Conservation (phyloP, 2,888 invertebrate genomes). For the Criorhina ranunculi region DNA sequence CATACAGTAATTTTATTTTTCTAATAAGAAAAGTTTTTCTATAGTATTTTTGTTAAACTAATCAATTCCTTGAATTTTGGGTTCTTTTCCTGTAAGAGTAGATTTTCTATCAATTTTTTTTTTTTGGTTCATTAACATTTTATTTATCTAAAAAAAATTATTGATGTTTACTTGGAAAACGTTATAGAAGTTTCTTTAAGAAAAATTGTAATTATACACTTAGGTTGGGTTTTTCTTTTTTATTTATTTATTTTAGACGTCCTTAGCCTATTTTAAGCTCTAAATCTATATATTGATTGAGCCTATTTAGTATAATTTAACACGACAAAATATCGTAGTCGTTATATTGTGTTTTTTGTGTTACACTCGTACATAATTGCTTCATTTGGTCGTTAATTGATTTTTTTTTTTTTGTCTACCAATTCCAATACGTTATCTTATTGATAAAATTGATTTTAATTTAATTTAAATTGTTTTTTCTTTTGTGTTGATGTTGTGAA, state of each 20-base stretch:
- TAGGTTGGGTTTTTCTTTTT: conserved; percentile 1
- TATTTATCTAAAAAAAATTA: conserved; percentile 11
- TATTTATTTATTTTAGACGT: neutral
- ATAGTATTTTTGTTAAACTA: conserved; percentile 22
- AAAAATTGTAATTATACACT: conserved; percentile 1
- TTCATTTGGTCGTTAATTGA: conserved; percentile 50
- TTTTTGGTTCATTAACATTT: conserved; percentile 28
- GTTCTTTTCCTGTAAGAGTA: conserved; percentile 22
- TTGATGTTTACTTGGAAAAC: conserved; percentile 11
- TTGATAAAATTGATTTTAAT: conserved; percentile 11
- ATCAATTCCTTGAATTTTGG: conserved; percentile 58
- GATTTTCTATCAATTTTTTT: conserved; percentile 1
- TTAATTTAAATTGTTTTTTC: conserved; percentile 15
- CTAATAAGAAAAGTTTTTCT: conserved; percentile 4
- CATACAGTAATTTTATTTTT: neutral
- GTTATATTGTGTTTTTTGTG: conserved; percentile 21
- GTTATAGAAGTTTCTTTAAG: conserved; percentile 14
- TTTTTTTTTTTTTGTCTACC: neutral
- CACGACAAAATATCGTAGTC: conserved; percentile 17
- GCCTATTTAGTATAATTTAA: conserved; percentile 21
- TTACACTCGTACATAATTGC: conserved; percentile 35
- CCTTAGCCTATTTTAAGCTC: conserved; percentile 45
- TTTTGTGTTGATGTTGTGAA: neutral
- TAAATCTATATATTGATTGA: conserved; percentile 40
- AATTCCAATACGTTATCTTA: neutral